A percentile compares a stretch with the other conserved stretches of the same genome.
Conservation (phyloP, 2,797 vertebrate species). For the Adelosebastes latens region DNA sequence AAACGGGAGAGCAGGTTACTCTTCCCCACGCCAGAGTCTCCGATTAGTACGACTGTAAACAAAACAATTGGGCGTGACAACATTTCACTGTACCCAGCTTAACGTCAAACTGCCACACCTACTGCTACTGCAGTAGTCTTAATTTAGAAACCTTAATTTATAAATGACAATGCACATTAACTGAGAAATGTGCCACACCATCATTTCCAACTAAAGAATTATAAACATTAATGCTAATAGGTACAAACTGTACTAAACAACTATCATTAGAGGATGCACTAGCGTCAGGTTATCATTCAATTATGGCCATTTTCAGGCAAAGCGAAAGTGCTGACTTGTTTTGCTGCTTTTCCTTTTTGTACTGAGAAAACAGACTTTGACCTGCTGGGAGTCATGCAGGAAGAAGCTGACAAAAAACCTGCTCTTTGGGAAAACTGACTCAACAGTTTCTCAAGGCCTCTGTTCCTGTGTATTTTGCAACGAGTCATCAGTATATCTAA, state of each 20-base stretch:
- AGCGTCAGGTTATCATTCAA: not conserved
- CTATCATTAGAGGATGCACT: too few species aligned
- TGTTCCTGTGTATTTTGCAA: slow-evolving; percentile 31
- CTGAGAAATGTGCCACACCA: not conserved
- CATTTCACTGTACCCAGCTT: not conserved
- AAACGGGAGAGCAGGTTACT: slow-evolving; percentile 97
- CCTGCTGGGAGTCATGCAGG: slow-evolving; percentile 43
- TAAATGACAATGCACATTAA: not conserved
- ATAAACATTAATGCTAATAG: not conserved
- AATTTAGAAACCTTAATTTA: not conserved
- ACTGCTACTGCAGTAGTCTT: too few species aligned
- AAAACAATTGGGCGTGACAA: not conserved
- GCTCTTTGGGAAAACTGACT: slow-evolving; percentile 67
- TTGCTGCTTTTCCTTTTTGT: slow-evolving; percentile 3
- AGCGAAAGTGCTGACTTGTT: slow-evolving; percentile 22
- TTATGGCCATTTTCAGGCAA: not conserved
- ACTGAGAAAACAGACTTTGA: slow-evolving; percentile 49
- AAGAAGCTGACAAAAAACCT: slow-evolving; percentile 54
- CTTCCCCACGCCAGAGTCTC: slow-evolving; percentile 97
- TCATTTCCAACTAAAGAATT: not conserved
- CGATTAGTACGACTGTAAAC: slow-evolving; percentile 91
- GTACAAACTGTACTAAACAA: not conserved
- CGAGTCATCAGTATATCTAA: slow-evolving; percentile 24
- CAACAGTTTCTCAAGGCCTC: slow-evolving; percentile 65
- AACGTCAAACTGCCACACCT: not conserved